phyloP scores from a whole-genome alignment of 92 coral and sea anemone species.

The Metridium senile region DNA sequence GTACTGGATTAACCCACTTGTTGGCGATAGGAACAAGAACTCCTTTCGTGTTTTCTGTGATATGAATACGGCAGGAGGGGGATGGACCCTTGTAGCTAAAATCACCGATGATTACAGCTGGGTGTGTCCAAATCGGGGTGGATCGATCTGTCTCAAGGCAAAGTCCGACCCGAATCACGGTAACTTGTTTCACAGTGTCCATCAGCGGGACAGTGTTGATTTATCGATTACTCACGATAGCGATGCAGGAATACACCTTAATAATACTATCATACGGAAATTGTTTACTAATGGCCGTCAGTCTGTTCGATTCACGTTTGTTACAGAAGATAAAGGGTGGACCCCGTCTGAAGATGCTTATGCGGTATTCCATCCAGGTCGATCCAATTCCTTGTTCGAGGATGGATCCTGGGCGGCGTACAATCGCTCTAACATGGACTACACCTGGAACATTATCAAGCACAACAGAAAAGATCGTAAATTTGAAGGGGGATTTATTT shows the following conservation, averaged over 20 bases:
- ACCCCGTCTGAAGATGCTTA: conserved; percentile 93
- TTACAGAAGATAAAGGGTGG: conserved; percentile 82
- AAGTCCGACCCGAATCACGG: conserved; percentile 76
- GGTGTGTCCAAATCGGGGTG: conserved; percentile 92
- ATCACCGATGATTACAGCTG: conserved; percentile 95
- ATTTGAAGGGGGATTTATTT: conserved; percentile 79
- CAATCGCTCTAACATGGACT: conserved; percentile 76
- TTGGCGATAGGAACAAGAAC: conserved; percentile 57
- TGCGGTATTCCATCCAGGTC: conserved; percentile 85
- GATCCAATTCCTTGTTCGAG: conserved; percentile 74
- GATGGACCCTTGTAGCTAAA: conserved; percentile 98
- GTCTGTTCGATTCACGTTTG: conserved; percentile 87
- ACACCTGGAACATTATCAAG: conserved; percentile 93
- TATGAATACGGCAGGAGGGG: conserved; percentile 97
- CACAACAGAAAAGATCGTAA: conserved; percentile 72
- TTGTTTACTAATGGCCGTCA: conserved; percentile 88
- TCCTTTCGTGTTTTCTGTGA: conserved; percentile 94
- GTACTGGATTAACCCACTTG: conserved; percentile 95
- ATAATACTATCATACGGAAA: conserved; percentile 80
- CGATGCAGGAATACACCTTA: conserved; percentile 92
- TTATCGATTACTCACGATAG: conserved; percentile 71
- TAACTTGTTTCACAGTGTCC: conserved; percentile 84
- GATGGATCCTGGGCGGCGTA: conserved; percentile 81
- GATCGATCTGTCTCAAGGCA: conserved; percentile 71
- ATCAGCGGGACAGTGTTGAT: conserved; percentile 90